Evolutionary conservation across 2,888 invertebrate species (phyloP).

Genomic region (Xestia c-nigrum): DNA sequence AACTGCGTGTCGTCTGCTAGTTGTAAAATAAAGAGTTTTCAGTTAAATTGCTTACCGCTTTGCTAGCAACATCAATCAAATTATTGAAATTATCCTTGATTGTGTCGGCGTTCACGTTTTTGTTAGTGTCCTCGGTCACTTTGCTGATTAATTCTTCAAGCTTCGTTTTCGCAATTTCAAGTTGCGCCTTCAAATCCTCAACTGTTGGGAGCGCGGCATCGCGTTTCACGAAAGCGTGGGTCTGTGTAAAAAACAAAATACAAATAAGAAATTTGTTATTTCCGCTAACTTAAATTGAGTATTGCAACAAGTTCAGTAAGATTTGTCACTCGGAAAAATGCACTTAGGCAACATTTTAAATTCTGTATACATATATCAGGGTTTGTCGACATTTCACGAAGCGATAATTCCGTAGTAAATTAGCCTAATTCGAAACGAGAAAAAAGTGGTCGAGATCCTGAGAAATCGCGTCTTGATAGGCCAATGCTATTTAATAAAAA

Average conservation of each 20-base stretch:
- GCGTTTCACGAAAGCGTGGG: slow-evolving; percentile 82
- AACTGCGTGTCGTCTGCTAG: too few species aligned
- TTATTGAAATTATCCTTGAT: slow-evolving; percentile 17
- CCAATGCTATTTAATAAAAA: too few species aligned
- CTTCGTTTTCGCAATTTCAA: not conserved
- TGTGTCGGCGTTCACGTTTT: slow-evolving; percentile 11
- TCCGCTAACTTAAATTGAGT: too few species aligned
- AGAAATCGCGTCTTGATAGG: too few species aligned
- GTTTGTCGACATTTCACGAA: too few species aligned
- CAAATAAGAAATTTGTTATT: not conserved
- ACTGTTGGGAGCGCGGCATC: slow-evolving; percentile 69
- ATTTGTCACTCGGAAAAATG: too few species aligned
- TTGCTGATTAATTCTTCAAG: not conserved
- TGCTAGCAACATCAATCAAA: accelerated
- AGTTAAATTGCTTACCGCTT: slow-evolving; percentile 22
- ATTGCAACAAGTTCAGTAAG: not conserved
- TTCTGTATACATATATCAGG: too few species aligned
- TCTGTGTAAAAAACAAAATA: slow-evolving; percentile 19
- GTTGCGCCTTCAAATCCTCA: accelerated
- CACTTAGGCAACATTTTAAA: too few species aligned
- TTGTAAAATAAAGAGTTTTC: not conserved
- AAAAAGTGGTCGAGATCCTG: too few species aligned
- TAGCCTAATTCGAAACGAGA: too few species aligned
- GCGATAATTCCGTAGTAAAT: too few species aligned
- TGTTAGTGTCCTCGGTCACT: accelerated